Percentiles rank a stretch among this genome's conserved stretches.
Evolutionary conservation across 2,113 vertebrate species (phyloP).

Genomic region (Steatornis caripensis): DNA sequence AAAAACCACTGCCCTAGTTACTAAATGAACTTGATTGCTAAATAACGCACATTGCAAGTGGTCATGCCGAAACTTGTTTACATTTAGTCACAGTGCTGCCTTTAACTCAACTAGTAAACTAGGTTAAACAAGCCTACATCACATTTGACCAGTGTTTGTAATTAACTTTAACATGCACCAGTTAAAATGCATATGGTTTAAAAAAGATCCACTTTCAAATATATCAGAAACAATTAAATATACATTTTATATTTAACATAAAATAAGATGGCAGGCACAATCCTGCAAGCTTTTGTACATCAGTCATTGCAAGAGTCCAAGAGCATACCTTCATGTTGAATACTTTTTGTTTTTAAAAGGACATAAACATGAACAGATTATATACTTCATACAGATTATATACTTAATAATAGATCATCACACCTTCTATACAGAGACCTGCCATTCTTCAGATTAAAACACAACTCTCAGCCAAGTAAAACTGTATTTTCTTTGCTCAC

Average conservation of each 20-base stretch:
- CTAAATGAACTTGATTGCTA: background rate
- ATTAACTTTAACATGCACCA: background rate
- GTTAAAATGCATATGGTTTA: background rate
- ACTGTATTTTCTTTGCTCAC: background rate
- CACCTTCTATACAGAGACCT: background rate
- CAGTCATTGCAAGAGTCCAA: background rate
- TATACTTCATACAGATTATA: background rate
- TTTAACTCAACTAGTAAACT: background rate
- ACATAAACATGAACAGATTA: background rate
- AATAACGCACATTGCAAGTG: background rate
- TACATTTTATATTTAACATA: background rate
- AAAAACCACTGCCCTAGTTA: background rate
- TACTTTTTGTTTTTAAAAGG: background rate
- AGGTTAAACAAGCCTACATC: constrained; percentile 23
- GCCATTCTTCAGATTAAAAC: background rate
- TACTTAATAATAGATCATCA: background rate
- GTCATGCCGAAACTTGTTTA: background rate
- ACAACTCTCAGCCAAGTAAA: background rate
- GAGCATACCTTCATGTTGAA: background rate
- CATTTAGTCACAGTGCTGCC: background rate
- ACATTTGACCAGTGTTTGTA: constrained; percentile 29
- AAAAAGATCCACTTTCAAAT: constrained; percentile 22
- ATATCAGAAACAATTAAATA: constrained; percentile 1
- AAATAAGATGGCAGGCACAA: background rate
- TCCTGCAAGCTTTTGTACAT: background rate